Conservation (phyloP, 2,113 vertebrate species). For the Xenopus borealis region DNA sequence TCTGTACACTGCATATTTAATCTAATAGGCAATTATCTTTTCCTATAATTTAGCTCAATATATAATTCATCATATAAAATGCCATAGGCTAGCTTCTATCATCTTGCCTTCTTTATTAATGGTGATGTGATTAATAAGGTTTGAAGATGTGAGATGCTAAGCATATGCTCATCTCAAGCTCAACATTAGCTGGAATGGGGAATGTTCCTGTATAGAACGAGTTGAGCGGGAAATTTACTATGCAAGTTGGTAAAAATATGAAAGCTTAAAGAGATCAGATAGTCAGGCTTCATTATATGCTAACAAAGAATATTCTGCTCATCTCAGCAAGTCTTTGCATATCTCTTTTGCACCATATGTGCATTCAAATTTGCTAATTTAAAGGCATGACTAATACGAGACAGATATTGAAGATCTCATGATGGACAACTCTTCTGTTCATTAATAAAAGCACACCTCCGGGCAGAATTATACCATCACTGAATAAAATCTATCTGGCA, state of each 20-base stretch:
- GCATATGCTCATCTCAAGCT: constrained; percentile 27
- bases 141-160: constrained; percentile 20
- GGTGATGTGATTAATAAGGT: constrained; percentile 39
- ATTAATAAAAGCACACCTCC: constrained; percentile 29
- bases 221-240: constrained; percentile 20
- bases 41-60: constrained; percentile 16
- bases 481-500: constrained; percentile 5
- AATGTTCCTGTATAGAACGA: not conserved
- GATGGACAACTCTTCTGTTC: constrained; percentile 11
- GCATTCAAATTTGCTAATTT: constrained; percentile 28
- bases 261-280: constrained; percentile 31
- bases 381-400: constrained; percentile 17
- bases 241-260: constrained; percentile 31
- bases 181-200: constrained; percentile 5
- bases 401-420: constrained; percentile 8
- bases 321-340: constrained; percentile 35
- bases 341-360: constrained; percentile 31
- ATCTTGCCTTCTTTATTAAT: constrained; percentile 38
- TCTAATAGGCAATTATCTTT: constrained; percentile 20
- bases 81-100: constrained; percentile 30
- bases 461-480: not conserved
- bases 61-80: constrained; percentile 37
- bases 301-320: constrained; percentile 37
- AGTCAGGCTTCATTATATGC: constrained; percentile 23
- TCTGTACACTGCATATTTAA: not conserved